Evolutionary conservation across 2,113 vertebrate genomes (phyloP).

Genomic region (Todiramphus saurophagus): DNA sequence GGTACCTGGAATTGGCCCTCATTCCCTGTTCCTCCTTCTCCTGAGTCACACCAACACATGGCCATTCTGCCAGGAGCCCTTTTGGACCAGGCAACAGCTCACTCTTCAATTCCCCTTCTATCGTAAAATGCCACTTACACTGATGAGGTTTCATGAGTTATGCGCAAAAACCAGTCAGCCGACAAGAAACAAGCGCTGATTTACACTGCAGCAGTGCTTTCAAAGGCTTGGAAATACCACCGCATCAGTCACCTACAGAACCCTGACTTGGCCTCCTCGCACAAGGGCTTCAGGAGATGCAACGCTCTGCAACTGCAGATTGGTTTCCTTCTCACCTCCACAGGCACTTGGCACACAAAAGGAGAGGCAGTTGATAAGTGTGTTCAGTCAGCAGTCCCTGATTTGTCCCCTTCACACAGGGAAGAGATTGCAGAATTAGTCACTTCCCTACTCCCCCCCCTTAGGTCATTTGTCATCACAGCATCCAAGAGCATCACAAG

Average conservation of each 20-base stretch:
- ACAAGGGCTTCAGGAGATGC: background rate
- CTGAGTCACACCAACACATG: accelerated
- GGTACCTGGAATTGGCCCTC: background rate
- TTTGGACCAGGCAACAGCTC: background rate
- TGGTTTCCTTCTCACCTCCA: background rate
- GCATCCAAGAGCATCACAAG: background rate
- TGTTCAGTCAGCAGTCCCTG: background rate
- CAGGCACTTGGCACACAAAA: background rate
- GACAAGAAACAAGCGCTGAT: background rate
- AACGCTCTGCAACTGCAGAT: background rate
- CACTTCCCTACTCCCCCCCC: background rate
- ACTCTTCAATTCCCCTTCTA: background rate
- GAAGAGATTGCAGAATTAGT: background rate
- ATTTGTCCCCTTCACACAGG: background rate
- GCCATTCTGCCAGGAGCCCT: background rate
- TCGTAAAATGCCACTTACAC: background rate
- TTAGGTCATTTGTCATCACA: background rate
- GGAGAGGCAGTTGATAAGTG: background rate
- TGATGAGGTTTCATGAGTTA: background rate
- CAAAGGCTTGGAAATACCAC: background rate
- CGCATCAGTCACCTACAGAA: background rate
- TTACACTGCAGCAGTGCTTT: background rate
- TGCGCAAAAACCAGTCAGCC: background rate
- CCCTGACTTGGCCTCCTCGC: background rate
- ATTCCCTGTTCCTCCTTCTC: background rate